Base-by-base conservation (phyloP, 1,140 invertebrate genomes). In the Triops cancriformis region DNA sequence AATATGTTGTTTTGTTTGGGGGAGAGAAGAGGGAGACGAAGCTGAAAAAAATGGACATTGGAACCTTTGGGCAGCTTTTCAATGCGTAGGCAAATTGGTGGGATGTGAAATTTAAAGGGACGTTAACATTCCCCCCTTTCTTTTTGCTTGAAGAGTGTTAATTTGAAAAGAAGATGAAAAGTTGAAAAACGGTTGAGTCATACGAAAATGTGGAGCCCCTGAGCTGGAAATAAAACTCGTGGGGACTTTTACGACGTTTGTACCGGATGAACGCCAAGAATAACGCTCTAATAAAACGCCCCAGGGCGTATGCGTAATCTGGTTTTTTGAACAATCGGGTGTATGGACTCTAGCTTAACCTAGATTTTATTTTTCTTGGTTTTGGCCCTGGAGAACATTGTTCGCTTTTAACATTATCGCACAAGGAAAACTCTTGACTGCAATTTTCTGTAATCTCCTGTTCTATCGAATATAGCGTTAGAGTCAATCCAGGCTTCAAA, bases 191-290 rank as follows among this genome's bases (percentile, higher is more conserved):
- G 18, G 18, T 18, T 64, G 51, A 64, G 3, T 64, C 51, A 64
- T 64, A 64, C 51, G 7, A 14, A 64, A 64, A 64, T 64, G 10
- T 64, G 51, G 10, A 64, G 51, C 51, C 23, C 51, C 31, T 7
- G 31, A 37, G 31, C 31, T 37, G 31, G 51, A 64, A 64, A 64
- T 64, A 64, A 64, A 64, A 64, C 51, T 64, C 51, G 51, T 64
- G 18, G 51, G n/a, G 51, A 64, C 51, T 64, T 64, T 64, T 64
- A 64, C 51, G 51, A 64, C 51, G 51, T 23, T 18, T 64, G 10
- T 64, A 64, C 51, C 51, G 51, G 51, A 64, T 64, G 18, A 64
- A 64, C 51, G 51, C 51, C 51, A 64, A 64, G 51, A 64, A 64
- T 64, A 64, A 64, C 51, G 51, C 18, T 23, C 51, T 23, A 64